Percentiles rank a stretch among this genome's conserved stretches.
Evolutionary conservation across 2,888 invertebrate genomes (phyloP).

Genomic region (Hermaeophaga mercurialis): DNA sequence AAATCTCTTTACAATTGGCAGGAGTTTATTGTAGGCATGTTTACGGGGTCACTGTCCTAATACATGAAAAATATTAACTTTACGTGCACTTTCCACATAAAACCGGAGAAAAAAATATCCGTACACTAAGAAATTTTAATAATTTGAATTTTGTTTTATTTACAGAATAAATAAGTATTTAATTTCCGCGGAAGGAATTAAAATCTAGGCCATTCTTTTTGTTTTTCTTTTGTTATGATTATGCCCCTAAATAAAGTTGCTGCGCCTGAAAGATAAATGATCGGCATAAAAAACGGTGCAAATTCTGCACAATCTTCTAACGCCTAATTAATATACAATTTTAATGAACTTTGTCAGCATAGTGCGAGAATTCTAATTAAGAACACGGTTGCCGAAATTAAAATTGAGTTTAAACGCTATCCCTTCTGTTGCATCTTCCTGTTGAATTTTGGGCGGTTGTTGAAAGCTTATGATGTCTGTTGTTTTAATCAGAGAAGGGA

Average conservation of each 20-base stretch:
- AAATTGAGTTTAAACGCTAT: conserved; percentile 11
- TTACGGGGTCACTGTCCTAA: no score
- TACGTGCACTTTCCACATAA: no score
- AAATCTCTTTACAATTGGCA: no score
- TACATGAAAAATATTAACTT: no score
- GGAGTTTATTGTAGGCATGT: no score
- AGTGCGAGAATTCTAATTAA: conserved; percentile 13
- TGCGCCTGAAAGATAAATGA: not conserved
- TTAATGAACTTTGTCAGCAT: conserved; percentile 8
- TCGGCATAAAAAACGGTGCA: not conserved
- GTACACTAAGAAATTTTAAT: no score
- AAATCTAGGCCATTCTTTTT: no score
- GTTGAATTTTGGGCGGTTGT: conserved; percentile 3
- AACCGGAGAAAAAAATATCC: no score
- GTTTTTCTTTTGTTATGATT: no score
- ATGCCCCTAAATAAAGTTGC: not conserved
- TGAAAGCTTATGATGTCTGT: not conserved
- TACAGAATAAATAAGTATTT: no score
- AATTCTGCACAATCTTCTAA: conserved; percentile 5
- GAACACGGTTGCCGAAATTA: conserved; percentile 7
- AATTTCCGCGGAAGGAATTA: no score
- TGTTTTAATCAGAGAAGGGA: not conserved
- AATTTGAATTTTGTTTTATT: no score
- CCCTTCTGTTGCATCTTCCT: conserved; percentile 5
- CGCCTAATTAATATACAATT: conserved; percentile 20